A percentile compares a stretch with the other conserved stretches of the same genome.
Conservation (phyloP, 37 sponge, comb jelly and placozoan genomes). For the Beroe ovata region DNA sequence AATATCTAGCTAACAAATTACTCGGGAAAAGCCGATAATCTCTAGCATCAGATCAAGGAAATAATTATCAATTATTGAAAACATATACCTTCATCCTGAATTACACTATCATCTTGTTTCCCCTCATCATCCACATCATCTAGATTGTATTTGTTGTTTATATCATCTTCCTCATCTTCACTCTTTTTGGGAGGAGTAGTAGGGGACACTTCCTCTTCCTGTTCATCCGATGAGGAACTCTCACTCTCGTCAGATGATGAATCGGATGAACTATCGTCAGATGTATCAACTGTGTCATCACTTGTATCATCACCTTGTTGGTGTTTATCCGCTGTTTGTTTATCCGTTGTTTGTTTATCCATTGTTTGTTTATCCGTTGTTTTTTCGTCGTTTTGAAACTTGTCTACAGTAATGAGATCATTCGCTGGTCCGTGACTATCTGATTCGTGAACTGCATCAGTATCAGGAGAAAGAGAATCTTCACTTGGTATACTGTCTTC, state of each 20-base stretch:
- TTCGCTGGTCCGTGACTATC: not conserved
- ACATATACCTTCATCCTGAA: no score
- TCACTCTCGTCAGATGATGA: not conserved
- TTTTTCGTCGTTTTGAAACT: not conserved
- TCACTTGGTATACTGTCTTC: slow-evolving; percentile 51
- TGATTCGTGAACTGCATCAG: not conserved
- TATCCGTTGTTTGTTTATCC: not conserved
- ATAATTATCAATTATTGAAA: no score
- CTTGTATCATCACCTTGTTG: not conserved
- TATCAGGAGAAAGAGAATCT: not conserved
- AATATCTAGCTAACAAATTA: no score
- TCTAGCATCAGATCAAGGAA: no score
- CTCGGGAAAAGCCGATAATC: no score
- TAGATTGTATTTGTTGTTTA: slow-evolving; percentile 29
- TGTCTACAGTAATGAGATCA: not conserved
- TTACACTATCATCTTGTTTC: not conserved
- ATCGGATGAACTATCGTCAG: not conserved
- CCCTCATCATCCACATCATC: not conserved
- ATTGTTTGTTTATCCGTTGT: not conserved
- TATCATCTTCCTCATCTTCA: not conserved
- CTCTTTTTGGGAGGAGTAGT: not conserved
- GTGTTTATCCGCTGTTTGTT: not conserved
- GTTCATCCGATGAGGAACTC: not conserved
- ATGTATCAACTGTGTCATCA: not conserved
- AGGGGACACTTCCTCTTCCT: not conserved